These are phyloP conservation scores for Oncorhynchus keta DNA, from an alignment of 2,113 vertebrate species.

Conservation along the genomic window DNA sequence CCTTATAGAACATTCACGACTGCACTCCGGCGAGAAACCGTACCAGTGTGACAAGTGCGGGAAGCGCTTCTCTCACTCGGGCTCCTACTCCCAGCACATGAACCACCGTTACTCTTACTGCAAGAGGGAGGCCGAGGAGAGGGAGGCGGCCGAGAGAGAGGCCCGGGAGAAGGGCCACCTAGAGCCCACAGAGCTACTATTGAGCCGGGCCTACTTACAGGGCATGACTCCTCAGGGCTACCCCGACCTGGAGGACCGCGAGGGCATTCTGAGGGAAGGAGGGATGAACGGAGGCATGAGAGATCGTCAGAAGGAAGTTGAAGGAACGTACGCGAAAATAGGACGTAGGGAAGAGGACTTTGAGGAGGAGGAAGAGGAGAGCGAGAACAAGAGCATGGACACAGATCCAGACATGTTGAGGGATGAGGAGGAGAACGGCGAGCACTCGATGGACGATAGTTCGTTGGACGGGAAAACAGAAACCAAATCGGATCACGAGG, in stretches of 20 bases:
- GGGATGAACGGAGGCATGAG: constrained; percentile 84
- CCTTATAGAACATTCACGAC: constrained; percentile 96
- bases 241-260: constrained; percentile 92
- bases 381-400: constrained; percentile 98
- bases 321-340: constrained; percentile 88
- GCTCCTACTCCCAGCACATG: constrained; percentile 99
- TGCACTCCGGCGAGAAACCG: constrained; percentile 98
- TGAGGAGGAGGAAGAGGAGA: constrained; percentile 95
- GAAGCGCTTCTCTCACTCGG: constrained; percentile 98
- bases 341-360: constrained; percentile 91
- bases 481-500: constrained; percentile 99
- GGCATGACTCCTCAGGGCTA: constrained; percentile 94
- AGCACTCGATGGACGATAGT: constrained; percentile 99
- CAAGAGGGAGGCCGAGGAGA: constrained; percentile 97
- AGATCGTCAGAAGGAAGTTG: constrained; percentile 91
- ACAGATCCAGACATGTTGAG: constrained; percentile 97
- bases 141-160: constrained; percentile 94
- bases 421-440: constrained; percentile 95
- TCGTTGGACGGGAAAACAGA: constrained; percentile 98
- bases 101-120: constrained; percentile 99
- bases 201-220: constrained; percentile 96
- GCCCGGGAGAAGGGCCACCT: constrained; percentile 94
- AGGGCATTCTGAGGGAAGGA: constrained; percentile 88
- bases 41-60: constrained; percentile 99
- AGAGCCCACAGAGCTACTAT: constrained; percentile 95